Evolutionary conservation across 2,113 vertebrate species (phyloP).

Genomic region (Pollachius pollachius): DNA sequence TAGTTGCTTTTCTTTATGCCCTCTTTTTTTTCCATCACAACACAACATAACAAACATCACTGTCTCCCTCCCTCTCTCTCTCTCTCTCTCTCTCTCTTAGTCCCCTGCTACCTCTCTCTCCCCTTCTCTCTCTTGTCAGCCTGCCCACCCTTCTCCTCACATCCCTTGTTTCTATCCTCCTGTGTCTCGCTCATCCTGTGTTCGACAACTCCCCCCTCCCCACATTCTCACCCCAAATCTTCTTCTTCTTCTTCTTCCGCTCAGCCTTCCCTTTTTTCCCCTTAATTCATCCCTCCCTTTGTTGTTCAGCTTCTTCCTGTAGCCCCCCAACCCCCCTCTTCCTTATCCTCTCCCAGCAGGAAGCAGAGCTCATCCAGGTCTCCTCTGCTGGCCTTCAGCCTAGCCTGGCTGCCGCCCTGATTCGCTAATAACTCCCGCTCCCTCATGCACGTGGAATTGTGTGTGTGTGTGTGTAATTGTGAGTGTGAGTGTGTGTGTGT

Average conservation of each 20-base stretch:
- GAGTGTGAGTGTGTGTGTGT: slow-evolving; percentile 10
- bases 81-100: no score
- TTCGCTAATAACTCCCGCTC: slow-evolving; percentile 42
- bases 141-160: neutral
- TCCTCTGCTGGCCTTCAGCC: slow-evolving; percentile 48
- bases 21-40: no score
- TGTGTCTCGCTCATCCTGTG: no score
- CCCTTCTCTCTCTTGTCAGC: neutral
- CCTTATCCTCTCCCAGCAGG: slow-evolving; percentile 58
- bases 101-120: neutral
- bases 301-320: slow-evolving; percentile 54
- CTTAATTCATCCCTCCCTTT: slow-evolving; percentile 50
- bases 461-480: slow-evolving; percentile 9
- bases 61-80: no score
- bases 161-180: no score
- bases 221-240: no score
- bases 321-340: slow-evolving; percentile 22
- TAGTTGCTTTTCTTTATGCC: no score
- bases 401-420: slow-evolving; percentile 41
- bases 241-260: slow-evolving; percentile 3
- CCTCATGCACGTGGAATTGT: slow-evolving; percentile 26
- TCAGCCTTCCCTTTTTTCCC: slow-evolving; percentile 31
- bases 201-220: no score
- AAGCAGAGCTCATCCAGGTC: slow-evolving; percentile 54
- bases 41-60: no score